These are phyloP conservation scores for Drosophila anceps DNA, from an alignment of 2,888 invertebrate species.

Conservation along the genomic window DNA sequence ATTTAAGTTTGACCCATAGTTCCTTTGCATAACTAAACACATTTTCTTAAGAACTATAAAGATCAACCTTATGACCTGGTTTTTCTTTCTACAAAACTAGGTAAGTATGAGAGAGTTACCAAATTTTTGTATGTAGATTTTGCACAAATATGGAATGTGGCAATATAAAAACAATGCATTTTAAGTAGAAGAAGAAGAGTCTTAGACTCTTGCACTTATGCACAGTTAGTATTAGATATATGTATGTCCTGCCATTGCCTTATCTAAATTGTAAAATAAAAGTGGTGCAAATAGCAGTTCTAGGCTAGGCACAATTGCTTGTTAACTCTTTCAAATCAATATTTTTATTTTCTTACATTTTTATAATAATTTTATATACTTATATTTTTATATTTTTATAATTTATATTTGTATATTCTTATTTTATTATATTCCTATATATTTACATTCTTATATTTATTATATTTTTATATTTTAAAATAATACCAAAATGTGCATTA, in stretches of 20 bases:
- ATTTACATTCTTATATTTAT: background rate
- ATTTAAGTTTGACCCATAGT: background rate
- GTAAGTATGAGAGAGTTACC: background rate
- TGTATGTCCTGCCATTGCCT: background rate
- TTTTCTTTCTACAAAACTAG: background rate
- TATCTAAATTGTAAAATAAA: background rate
- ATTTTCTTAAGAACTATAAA: background rate
- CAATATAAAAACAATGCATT: background rate
- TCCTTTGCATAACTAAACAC: background rate
- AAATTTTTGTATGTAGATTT: background rate
- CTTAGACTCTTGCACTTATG: background rate
- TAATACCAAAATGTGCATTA: background rate
- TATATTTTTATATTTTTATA: too few relatives aligned
- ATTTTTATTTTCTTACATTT: too few relatives aligned
- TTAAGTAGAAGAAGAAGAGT: background rate
- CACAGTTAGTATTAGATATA: background rate
- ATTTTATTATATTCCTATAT: background rate
- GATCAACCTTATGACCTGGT: background rate
- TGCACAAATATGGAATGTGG: background rate
- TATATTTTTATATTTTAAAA: background rate
- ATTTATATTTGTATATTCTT: too few relatives aligned
- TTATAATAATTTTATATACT: too few relatives aligned
- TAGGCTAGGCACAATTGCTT: background rate
- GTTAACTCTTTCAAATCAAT: too few relatives aligned
- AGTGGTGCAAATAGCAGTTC: background rate